A percentile compares a stretch with the other conserved stretches of the same genome.
These are phyloP conservation scores for Heterodera filipjevi DNA, from an alignment of 2,888 invertebrate genomes.

Conservation along the genomic window DNA sequence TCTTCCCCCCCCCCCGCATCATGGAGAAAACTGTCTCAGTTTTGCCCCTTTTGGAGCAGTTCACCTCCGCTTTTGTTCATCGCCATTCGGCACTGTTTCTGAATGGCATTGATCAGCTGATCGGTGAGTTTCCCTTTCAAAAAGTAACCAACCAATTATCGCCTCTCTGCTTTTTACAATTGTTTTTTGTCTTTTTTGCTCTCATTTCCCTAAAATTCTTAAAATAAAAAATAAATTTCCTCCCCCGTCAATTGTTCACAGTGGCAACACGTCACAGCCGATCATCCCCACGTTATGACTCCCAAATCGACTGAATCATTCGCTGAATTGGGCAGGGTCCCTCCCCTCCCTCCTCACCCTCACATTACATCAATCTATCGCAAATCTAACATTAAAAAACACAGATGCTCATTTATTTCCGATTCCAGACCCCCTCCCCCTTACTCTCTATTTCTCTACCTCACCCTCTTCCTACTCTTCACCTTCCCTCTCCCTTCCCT, in stretches of 20 bases:
- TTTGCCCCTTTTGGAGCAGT: not conserved
- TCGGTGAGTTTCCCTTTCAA: not conserved
- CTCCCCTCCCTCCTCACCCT: not conserved
- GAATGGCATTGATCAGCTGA: conserved; percentile 7
- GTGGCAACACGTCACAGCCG: conserved; percentile 1
- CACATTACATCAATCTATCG: too few relatives aligned
- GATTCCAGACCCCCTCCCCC: too few relatives aligned
- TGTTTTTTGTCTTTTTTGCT: not conserved
- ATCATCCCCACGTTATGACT: conserved; percentile 7
- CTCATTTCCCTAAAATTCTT: not conserved
- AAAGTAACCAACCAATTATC: not conserved
- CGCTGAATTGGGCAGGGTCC: conserved; percentile 2
- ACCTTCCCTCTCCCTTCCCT: too few relatives aligned
- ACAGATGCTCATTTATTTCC: too few relatives aligned
- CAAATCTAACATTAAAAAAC: too few relatives aligned
- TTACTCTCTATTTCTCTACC: too few relatives aligned
- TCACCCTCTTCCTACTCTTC: too few relatives aligned
- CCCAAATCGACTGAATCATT: conserved; percentile 10
- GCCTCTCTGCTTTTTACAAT: not conserved
- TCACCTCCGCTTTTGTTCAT: conserved; percentile 3
- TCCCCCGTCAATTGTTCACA: not conserved
- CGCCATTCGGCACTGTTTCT: not conserved
- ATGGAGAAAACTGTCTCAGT: not conserved
- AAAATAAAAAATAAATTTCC: not conserved
- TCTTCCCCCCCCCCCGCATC: not conserved